Evolutionary conservation across 2,888 invertebrate species (phyloP).

Genomic region (Drosophila falleni): DNA sequence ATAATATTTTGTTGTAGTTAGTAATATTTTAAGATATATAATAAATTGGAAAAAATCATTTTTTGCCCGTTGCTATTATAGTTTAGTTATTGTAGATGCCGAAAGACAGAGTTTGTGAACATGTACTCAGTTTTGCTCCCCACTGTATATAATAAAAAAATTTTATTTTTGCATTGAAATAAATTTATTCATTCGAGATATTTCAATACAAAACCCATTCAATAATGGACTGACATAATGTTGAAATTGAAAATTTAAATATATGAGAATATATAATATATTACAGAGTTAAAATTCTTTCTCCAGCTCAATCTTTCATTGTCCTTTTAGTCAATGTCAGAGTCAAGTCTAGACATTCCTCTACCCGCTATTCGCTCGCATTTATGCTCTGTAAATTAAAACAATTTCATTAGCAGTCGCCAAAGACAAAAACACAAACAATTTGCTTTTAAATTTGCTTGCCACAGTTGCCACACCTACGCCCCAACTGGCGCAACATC

Average conservation of each 20-base stretch:
- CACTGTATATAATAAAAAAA: too few species aligned
- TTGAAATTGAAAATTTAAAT: neutral
- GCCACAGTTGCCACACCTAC: slow-evolving; percentile 31
- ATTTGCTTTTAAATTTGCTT: slow-evolving; percentile 73
- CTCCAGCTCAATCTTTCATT: slow-evolving; percentile 10
- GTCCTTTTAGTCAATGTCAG: neutral
- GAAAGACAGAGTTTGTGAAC: too few species aligned
- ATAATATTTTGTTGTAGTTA: too few species aligned
- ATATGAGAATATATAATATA: neutral
- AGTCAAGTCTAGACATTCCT: slow-evolving; percentile 45
- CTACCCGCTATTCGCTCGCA: slow-evolving; percentile 7
- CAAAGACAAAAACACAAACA: slow-evolving; percentile 61
- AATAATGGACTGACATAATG: too few species aligned
- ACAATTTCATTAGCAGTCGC: slow-evolving; percentile 49
- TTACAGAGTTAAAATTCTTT: neutral
- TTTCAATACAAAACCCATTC: too few species aligned
- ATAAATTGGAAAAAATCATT: too few species aligned
- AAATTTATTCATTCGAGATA: too few species aligned
- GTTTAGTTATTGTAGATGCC: too few species aligned
- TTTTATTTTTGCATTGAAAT: too few species aligned
- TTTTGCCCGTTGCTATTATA: too few species aligned
- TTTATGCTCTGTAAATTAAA: slow-evolving; percentile 54
- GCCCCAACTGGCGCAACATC: slow-evolving; percentile 9
- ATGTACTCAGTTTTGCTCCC: too few species aligned
- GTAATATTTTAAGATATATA: too few species aligned